Evolutionary conservation across 2,113 vertebrate genomes (phyloP).

Genomic region (Smithornis capensis): DNA sequence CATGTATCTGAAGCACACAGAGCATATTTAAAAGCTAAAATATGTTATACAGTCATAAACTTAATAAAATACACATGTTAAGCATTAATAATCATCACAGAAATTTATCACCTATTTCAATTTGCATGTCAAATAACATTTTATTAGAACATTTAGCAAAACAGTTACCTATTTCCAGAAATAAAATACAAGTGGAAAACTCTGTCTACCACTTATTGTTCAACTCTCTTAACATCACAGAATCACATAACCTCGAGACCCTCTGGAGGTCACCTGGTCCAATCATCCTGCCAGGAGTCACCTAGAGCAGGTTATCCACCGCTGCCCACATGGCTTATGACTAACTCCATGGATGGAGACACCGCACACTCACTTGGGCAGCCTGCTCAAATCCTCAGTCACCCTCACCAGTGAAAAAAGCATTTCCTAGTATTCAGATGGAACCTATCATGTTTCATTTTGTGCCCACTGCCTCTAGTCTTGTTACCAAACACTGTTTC

Average conservation of each 20-base stretch:
- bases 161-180: background rate
- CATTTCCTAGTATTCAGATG: background rate
- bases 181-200: background rate
- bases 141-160: background rate
- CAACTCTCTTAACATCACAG: background rate
- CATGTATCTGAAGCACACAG: background rate
- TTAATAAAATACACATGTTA: background rate
- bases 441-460: background rate
- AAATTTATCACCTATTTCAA: background rate
- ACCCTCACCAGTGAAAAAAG: background rate
- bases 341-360: background rate
- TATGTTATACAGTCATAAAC: background rate
- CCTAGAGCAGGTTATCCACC: background rate
- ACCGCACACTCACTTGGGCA: background rate
- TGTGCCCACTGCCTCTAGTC: background rate
- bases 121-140: background rate
- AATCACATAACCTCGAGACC: background rate
- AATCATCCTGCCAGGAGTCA: background rate
- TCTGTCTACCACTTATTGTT: background rate
- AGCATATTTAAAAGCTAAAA: background rate
- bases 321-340: fast-evolving
- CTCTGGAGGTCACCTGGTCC: background rate
- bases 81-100: background rate
- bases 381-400: background rate
- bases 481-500: background rate